These are phyloP conservation scores for Arrhopalites spinosus DNA, from an alignment of 2,888 invertebrate species.

Conservation along the genomic window DNA sequence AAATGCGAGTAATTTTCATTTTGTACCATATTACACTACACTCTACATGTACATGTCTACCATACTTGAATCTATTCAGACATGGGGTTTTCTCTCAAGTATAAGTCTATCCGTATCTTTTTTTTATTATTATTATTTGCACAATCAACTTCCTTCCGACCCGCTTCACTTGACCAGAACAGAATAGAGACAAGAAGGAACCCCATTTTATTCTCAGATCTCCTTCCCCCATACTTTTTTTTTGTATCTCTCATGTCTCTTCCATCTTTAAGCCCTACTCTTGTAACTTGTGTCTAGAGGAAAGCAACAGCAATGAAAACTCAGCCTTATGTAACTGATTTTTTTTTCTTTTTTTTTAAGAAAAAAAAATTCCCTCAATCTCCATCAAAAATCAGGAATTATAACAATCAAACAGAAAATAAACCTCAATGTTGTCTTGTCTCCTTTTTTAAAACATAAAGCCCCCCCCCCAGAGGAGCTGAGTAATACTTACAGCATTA, in stretches of 20 bases:
- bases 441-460: too few relatives aligned
- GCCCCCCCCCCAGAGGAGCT: too few relatives aligned
- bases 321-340: conserved; percentile 14
- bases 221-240: not conserved
- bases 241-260: not conserved
- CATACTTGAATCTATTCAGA: not conserved
- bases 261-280: not conserved
- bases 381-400: not conserved
- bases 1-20: not conserved
- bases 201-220: not conserved
- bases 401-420: too few relatives aligned
- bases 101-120: not conserved
- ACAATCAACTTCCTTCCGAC: not conserved
- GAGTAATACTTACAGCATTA: too few relatives aligned
- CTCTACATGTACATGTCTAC: not conserved
- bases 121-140: not conserved
- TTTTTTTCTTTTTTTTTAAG: not conserved
- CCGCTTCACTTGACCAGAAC: conserved; percentile 39
- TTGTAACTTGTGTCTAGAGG: too few relatives aligned
- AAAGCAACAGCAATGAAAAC: not conserved
- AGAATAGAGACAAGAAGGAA: conserved; percentile 5
- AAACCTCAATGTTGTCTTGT: not conserved
- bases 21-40: not conserved
- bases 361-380: not conserved
- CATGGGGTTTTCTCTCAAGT: not conserved